These are phyloP conservation scores for Speoplatyrhinus poulsoni DNA, from an alignment of 2,113 vertebrate species.

Conservation along the genomic window DNA sequence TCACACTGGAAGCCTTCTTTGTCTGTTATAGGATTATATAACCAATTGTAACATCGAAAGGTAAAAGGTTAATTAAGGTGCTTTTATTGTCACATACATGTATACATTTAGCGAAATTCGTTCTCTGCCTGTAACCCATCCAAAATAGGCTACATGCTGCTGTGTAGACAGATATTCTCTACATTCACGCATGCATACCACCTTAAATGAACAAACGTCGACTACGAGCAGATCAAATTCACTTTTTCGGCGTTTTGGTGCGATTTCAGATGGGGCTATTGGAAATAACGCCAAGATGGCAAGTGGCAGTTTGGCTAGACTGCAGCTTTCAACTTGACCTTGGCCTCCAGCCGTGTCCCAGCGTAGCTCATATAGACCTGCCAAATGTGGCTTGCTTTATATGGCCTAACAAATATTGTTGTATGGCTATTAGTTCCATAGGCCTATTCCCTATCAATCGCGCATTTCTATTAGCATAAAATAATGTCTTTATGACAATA, in stretches of 20 bases:
- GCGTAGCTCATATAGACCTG: background rate
- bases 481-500: background rate
- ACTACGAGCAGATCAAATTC: background rate
- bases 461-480: background rate
- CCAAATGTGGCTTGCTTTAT: slow-evolving; percentile 30
- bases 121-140: too few relatives aligned
- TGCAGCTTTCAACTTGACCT: slow-evolving; percentile 98
- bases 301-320: slow-evolving; percentile 76
- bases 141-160: too few relatives aligned
- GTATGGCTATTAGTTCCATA: background rate
- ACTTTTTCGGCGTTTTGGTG: background rate
- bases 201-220: background rate
- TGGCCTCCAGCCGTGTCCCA: slow-evolving; percentile 85
- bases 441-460: background rate
- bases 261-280: slow-evolving; percentile 32
- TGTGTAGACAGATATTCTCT: background rate
- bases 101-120: too few relatives aligned
- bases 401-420: background rate
- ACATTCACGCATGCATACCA: background rate
- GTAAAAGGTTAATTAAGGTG: too few relatives aligned
- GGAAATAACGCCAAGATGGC: slow-evolving; percentile 54
- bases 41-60: too few relatives aligned
- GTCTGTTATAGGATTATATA: too few relatives aligned
- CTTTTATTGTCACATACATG: too few relatives aligned
- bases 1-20: too few relatives aligned